Conservation (phyloP, 35 echinoderm and acorn worm genomes). For the Diadema setosum region DNA sequence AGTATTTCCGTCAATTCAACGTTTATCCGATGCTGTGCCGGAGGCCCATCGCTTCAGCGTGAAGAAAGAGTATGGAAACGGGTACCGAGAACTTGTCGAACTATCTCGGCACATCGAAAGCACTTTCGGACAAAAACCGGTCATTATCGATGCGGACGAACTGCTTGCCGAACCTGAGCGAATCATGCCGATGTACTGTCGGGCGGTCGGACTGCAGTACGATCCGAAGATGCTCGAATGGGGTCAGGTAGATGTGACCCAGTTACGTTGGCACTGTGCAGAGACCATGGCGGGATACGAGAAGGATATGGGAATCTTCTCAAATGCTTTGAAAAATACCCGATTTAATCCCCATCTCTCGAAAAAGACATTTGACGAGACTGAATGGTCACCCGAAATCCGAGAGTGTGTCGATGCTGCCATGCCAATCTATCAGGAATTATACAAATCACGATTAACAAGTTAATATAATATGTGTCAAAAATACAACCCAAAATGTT, state of each 20-base stretch:
- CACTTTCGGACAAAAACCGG: not conserved
- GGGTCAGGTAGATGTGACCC: not conserved
- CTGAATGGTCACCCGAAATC: not conserved
- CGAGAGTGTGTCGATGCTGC: not conserved
- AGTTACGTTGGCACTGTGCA: not conserved
- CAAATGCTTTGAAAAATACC: not conserved
- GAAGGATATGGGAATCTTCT: not conserved
- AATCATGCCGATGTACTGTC: not conserved
- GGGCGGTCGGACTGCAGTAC: not conserved
- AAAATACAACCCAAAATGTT: no score
- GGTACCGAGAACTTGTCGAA: not conserved
- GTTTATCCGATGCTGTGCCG: not conserved
- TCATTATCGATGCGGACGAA: constrained; percentile 4
- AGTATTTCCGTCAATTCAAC: not conserved
- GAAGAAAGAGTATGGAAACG: not conserved
- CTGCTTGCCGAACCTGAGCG: not conserved
- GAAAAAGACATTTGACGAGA: not conserved
- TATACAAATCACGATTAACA: not conserved
- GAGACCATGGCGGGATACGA: not conserved
- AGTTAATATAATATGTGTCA: no score
- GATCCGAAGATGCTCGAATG: not conserved
- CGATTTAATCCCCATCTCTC: not conserved
- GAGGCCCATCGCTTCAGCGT: not conserved
- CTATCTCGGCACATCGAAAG: not conserved
- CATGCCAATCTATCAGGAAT: not conserved